phyloP scores from a whole-genome alignment of 2,888 invertebrate species.

The Caenorhabditis angaria region DNA sequence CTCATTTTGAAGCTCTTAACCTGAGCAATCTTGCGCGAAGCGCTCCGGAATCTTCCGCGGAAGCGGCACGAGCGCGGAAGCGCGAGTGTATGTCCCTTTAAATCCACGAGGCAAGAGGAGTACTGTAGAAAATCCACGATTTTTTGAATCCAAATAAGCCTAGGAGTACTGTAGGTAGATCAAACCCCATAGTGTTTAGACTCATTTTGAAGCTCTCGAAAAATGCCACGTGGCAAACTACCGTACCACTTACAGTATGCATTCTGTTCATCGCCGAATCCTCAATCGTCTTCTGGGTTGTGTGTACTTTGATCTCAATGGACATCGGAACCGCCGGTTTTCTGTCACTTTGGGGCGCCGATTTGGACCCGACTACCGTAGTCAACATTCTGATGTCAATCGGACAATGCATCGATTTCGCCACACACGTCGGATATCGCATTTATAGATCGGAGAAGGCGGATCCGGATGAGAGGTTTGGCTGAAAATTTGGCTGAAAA shows the following conservation, averaged over 20 bases:
- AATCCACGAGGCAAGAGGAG: no score
- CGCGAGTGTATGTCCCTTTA: no score
- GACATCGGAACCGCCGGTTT: slow-evolving; percentile 69
- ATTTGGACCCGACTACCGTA: slow-evolving; percentile 70
- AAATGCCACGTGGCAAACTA: no score
- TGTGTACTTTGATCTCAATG: slow-evolving; percentile 68
- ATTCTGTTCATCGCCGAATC: slow-evolving; percentile 70
- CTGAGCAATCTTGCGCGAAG: no score
- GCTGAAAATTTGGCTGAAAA: background rate
- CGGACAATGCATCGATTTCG: slow-evolving; percentile 72
- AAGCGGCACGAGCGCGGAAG: no score
- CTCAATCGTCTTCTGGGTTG: slow-evolving; percentile 71
- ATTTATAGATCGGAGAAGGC: slow-evolving; percentile 57
- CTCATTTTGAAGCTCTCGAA: no score
- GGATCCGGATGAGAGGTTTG: slow-evolving; percentile 44
- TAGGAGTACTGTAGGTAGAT: no score
- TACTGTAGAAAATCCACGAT: no score
- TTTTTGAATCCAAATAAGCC: no score
- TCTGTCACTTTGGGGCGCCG: slow-evolving; percentile 71
- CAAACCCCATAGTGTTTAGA: no score
- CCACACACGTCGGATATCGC: slow-evolving; percentile 71
- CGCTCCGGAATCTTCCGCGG: no score
- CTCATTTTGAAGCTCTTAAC: no score
- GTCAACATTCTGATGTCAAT: slow-evolving; percentile 72
- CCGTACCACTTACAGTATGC: slow-evolving; percentile 63